Conservation (phyloP, 2,888 invertebrate genomes). For the Cephus runcator region DNA sequence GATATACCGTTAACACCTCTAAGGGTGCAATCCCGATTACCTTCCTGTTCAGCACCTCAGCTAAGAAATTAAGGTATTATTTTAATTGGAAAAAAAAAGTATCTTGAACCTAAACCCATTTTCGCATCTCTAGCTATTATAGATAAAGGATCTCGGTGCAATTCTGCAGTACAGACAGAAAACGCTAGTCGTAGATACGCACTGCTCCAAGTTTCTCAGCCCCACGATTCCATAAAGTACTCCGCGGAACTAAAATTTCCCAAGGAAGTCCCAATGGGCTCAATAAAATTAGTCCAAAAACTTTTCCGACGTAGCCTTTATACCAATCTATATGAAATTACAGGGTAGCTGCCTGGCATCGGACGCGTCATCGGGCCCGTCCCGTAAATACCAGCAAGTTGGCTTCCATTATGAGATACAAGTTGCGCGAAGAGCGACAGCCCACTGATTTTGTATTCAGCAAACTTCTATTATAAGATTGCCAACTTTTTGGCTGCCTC, state of each 20-base stretch:
- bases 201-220: neutral
- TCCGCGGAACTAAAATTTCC: neutral
- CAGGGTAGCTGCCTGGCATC: neutral
- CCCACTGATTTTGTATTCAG: slow-evolving; percentile 55
- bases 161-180: neutral
- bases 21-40: neutral
- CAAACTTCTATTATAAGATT: slow-evolving; percentile 57
- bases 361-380: slow-evolving; percentile 3
- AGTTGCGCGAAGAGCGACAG: slow-evolving; percentile 41
- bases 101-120: neutral
- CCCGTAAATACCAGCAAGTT: slow-evolving; percentile 25
- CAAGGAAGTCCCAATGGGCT: neutral
- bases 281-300: neutral
- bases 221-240: neutral
- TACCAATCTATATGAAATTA: neutral
- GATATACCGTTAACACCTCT: neutral
- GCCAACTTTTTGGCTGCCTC: slow-evolving; percentile 46
- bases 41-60: neutral
- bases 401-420: slow-evolving; percentile 48
- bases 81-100: neutral
- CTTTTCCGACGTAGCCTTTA: neutral
- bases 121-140: neutral
- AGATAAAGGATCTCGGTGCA: neutral
- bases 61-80: too few species aligned
- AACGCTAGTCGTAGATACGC: neutral